Evolutionary conservation across 37 sponge, comb jelly and placozoan species (phyloP).

Genomic region (Aplysina aerophoba): DNA sequence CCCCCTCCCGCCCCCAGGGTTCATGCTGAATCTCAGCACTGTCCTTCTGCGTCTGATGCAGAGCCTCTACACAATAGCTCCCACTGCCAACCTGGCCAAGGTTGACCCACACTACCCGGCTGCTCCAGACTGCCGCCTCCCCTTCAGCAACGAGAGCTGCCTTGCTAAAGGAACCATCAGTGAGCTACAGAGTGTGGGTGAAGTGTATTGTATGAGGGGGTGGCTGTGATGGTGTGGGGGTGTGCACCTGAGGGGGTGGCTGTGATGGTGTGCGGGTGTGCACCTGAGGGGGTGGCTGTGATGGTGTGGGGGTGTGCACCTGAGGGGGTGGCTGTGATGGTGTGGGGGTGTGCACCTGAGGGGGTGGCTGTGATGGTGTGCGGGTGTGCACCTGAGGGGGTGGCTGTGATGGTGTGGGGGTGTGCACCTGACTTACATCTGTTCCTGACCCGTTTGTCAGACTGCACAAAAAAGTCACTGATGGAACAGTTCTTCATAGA

Average conservation of each 20-base stretch:
- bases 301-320: not conserved
- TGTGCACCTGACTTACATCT: too few species aligned
- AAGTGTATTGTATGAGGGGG: not conserved
- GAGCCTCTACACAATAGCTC: constrained; percentile 65
- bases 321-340: not conserved
- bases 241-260: too few species aligned
- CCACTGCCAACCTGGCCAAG: constrained; percentile 62
- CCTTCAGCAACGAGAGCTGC: constrained; percentile 69
- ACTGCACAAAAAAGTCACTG: too few species aligned
- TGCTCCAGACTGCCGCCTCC: constrained; percentile 64
- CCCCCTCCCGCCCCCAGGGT: constrained; percentile 37
- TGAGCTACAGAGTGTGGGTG: not conserved
- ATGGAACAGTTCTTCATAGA: too few species aligned
- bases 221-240: not conserved
- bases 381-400: too few species aligned
- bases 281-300: too few species aligned
- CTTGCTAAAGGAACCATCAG: constrained; percentile 63
- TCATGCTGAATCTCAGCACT: constrained; percentile 81
- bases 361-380: not conserved
- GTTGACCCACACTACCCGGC: constrained; percentile 58
- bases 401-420: too few species aligned
- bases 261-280: too few species aligned
- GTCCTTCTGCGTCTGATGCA: constrained; percentile 80
- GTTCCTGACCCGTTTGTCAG: too few species aligned
- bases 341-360: not conserved